Evolutionary conservation across 2,113 vertebrate genomes (phyloP), one percentile per base, ranked within the genome.

Genomic region (Spheniscus mendiculus): DNA sequence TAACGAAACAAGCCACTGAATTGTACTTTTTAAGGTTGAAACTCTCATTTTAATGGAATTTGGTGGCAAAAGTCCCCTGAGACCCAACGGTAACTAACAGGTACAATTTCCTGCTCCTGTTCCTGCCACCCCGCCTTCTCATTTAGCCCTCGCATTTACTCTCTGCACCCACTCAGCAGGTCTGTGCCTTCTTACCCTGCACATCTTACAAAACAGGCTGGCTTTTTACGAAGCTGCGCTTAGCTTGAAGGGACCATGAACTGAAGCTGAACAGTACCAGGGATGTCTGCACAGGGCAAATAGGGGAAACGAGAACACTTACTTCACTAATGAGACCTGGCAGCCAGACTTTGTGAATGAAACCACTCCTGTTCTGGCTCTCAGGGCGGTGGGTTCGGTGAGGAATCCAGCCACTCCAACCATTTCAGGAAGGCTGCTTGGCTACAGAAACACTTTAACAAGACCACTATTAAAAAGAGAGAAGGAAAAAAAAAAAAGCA

Each of bases 1-100:
- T 95, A 97, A 96, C 1, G 9, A 86, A 97, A 95, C 72, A 93
- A 91, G 87, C 34, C 23, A 30, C 53, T 65, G 66, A 94, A 76
- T 65, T 52, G 79, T 61, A 65, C 65, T 89, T 92, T 91, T 49
- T 94, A 84, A 87, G 40, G 77, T 16, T 53, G 62, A 87, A 96
- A 70, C 62, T 91, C 77, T 49, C 25, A 80, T 83, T 97, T 93
- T 82, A 83, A 85, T 95, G 56, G 81, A 84, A 89, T 69, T 84
- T 69, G 22, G 40, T 76, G 53, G 53, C 49, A 91, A 87, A 96
- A 84, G 45, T 93, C 91, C 66, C 65, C 53, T 10, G 27, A 76
- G 62, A 90, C 13, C 10, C 8, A 7, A 40, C 1, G 0, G 73
- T 42, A 86, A 53, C 66, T 70, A 90, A 59, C 20, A 88, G 49